Evolutionary conservation across 2,113 vertebrate species (phyloP).

Genomic region (Otis tarda): DNA sequence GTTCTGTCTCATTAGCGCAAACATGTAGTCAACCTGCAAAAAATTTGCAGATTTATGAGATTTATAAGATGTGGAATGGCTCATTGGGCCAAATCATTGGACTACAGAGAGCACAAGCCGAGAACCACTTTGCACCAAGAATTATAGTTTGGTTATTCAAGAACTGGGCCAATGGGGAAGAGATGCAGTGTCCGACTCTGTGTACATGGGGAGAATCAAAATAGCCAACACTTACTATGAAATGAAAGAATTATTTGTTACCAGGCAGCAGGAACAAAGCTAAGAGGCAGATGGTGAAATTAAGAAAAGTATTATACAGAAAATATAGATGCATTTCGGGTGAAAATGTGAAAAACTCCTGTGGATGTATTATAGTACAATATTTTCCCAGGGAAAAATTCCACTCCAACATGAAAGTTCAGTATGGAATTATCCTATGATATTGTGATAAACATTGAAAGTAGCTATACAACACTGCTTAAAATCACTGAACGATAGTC

Average conservation of each 20-base stretch:
- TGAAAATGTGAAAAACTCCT: neutral
- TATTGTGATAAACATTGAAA: neutral
- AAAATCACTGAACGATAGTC: neutral
- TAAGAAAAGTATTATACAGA: neutral
- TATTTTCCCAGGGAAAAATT: neutral
- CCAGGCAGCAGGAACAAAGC: neutral
- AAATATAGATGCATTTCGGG: neutral
- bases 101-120: neutral
- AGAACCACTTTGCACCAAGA: neutral
- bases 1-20: neutral
- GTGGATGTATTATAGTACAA: neutral
- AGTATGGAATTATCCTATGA: neutral
- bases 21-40: neutral
- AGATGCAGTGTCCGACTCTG: neutral
- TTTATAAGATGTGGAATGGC: neutral
- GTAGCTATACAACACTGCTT: neutral
- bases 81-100: neutral
- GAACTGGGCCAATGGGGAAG: neutral
- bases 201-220: neutral
- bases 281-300: neutral
- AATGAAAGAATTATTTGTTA: neutral
- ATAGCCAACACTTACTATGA: neutral
- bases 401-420: neutral
- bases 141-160: neutral
- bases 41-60: neutral